These are phyloP conservation scores for Acleris emargana DNA, from an alignment of 2,888 invertebrate genomes.

Conservation along the genomic window DNA sequence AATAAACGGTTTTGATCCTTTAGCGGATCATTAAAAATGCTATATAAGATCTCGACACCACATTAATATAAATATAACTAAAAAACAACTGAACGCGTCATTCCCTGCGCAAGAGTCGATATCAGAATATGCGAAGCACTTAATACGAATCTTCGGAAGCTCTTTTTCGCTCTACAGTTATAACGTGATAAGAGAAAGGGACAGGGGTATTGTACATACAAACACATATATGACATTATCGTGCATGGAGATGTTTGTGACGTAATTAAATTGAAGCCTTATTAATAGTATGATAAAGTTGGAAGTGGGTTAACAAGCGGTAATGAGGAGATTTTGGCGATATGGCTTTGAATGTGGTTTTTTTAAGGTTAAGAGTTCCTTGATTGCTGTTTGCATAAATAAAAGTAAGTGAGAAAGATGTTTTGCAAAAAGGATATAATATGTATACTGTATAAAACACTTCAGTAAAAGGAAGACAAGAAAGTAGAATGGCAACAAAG, in stretches of 20 bases:
- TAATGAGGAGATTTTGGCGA: constrained; percentile 28
- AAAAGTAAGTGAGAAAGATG: neutral
- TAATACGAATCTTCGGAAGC: neutral
- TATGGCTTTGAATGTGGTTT: constrained; percentile 15
- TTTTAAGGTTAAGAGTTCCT: too few species aligned
- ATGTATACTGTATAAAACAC: too few species aligned
- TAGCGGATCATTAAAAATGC: neutral
- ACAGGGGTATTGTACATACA: constrained; percentile 39
- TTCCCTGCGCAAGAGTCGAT: neutral
- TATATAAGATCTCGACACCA: neutral
- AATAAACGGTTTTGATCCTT: neutral
- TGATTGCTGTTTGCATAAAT: too few species aligned
- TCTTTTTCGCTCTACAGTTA: neutral
- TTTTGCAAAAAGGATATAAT: neutral
- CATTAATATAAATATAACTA: neutral
- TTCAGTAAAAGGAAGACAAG: too few species aligned
- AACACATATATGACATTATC: constrained; percentile 43
- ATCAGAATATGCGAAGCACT: neutral
- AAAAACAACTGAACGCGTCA: constrained; percentile 3
- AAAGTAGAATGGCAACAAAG: too few species aligned
- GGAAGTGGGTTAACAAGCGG: constrained; percentile 3
- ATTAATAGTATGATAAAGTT: constrained; percentile 11
- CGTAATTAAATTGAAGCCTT: constrained; percentile 6
- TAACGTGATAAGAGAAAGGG: constrained; percentile 26
- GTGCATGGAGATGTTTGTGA: constrained; percentile 1